Conservation (phyloP, 2,797 vertebrate species). For the Pteronotus mesoamericanus region DNA sequence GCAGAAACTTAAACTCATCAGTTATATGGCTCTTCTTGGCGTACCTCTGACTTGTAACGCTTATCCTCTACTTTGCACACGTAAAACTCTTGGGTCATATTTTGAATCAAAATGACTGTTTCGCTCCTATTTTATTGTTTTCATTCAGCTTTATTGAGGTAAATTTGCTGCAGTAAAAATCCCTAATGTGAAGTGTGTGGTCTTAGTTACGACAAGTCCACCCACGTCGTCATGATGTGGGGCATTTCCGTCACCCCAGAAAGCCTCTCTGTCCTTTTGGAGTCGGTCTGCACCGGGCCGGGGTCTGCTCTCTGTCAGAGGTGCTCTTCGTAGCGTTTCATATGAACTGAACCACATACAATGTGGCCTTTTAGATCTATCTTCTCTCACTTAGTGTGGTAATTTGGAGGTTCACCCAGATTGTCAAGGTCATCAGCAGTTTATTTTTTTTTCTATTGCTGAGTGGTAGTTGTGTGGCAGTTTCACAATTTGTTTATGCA, state of each 20-base stretch:
- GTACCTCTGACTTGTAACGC: neutral
- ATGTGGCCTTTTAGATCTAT: neutral
- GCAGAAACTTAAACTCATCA: neutral
- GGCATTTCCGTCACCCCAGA: neutral
- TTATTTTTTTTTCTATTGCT: neutral
- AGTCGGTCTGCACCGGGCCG: neutral
- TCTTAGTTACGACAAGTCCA: neutral
- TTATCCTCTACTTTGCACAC: neutral
- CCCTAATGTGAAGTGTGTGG: neutral
- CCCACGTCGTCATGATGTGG: accelerated
- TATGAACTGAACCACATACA: neutral
- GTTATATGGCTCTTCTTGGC: neutral
- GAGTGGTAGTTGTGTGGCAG: neutral
- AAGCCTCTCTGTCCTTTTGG: neutral
- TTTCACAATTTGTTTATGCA: no score
- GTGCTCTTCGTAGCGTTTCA: neutral
- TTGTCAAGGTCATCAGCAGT: neutral
- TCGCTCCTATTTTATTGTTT: neutral
- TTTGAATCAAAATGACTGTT: neutral
- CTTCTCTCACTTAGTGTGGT: neutral
- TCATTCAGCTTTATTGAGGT: neutral
- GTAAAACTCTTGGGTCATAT: no score
- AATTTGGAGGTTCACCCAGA: neutral
- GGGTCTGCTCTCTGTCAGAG: neutral
- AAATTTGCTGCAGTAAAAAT: neutral